A percentile compares a stretch with the other conserved stretches of the same genome.
phyloP scores from a whole-genome alignment of 2,888 invertebrate genomes.

The Andricus quercusramuli region DNA sequence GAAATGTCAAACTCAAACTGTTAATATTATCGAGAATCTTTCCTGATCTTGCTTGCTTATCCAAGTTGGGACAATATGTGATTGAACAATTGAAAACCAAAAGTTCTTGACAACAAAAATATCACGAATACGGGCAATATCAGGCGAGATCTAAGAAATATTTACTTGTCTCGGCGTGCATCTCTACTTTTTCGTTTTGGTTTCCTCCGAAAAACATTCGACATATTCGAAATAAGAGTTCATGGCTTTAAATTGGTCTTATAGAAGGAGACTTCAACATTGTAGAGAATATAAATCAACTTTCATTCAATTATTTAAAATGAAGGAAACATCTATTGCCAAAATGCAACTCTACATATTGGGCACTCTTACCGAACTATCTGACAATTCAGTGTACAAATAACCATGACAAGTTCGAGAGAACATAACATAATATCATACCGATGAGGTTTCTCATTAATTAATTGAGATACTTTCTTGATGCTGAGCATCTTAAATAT shows the following conservation, averaged over 20 bases:
- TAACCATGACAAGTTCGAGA: background rate
- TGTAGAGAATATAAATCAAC: background rate
- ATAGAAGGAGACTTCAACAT: background rate
- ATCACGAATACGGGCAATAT: no score
- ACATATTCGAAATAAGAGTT: background rate
- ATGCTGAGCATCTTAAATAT: slow-evolving; percentile 60
- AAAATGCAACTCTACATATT: background rate
- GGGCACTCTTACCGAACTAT: background rate
- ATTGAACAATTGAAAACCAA: no score
- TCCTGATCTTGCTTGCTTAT: no score
- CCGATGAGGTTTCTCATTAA: slow-evolving; percentile 62
- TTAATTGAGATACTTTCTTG: slow-evolving; percentile 66
- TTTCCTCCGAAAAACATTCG: background rate
- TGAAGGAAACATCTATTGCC: background rate
- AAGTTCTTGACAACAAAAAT: no score
- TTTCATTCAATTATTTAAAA: background rate
- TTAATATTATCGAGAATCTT: no score
- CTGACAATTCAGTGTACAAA: background rate
- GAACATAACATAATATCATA: slow-evolving; percentile 29
- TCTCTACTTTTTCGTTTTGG: background rate
- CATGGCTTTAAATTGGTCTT: background rate
- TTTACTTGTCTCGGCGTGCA: background rate
- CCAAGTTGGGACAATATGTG: no score
- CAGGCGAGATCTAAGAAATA: no score
- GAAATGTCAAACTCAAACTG: no score